phyloP scores from a whole-genome alignment of 2,888 invertebrate species.

The Ernsta delagoae region DNA sequence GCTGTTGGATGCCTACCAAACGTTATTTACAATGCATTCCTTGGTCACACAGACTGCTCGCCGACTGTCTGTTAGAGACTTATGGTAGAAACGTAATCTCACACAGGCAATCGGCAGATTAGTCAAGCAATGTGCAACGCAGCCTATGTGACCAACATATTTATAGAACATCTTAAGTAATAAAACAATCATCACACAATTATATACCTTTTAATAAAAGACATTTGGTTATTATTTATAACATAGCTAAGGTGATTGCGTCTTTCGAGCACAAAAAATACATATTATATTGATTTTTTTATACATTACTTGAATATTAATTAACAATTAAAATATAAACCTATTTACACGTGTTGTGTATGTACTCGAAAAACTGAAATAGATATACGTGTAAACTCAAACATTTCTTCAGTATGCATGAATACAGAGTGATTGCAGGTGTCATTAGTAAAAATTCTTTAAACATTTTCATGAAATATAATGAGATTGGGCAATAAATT shows the following conservation, averaged over 20 bases:
- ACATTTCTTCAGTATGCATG: background rate
- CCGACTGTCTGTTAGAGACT: background rate
- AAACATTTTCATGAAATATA: too few species aligned
- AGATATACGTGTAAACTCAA: slow-evolving; percentile 33
- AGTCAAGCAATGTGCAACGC: slow-evolving; percentile 57
- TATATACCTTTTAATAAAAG: slow-evolving; percentile 72
- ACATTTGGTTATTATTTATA: slow-evolving; percentile 58
- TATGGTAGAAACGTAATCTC: background rate
- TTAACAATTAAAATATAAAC: background rate
- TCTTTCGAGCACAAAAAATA: slow-evolving; percentile 38
- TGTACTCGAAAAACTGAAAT: slow-evolving; percentile 24
- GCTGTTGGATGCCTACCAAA: slow-evolving; percentile 75
- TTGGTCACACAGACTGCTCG: slow-evolving; percentile 36
- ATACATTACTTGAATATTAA: background rate
- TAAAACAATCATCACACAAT: slow-evolving; percentile 79
- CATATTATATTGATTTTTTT: background rate
- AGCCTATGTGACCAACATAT: slow-evolving; percentile 61
- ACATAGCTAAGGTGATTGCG: slow-evolving; percentile 46
- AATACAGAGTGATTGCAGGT: background rate
- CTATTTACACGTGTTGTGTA: background rate
- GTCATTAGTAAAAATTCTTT: too few species aligned
- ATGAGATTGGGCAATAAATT: background rate
- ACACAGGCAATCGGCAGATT: slow-evolving; percentile 21
- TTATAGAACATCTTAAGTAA: slow-evolving; percentile 61
- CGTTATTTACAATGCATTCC: slow-evolving; percentile 61